Evolutionary conservation across 2,888 invertebrate species (phyloP), one percentile per base, ranked within the genome.

Genomic region (Orgyia antiqua): DNA sequence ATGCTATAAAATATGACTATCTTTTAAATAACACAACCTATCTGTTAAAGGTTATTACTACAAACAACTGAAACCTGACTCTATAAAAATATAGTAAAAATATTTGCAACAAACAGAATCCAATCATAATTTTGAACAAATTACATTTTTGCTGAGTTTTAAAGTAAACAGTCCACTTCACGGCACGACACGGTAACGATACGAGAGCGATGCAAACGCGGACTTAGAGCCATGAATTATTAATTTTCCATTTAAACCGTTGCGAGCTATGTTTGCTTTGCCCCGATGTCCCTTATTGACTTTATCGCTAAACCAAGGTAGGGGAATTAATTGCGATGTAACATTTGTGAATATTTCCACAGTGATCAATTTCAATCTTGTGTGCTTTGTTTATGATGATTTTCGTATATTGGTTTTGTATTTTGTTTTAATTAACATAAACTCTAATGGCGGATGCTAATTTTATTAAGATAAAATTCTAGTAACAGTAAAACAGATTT

Each of bases 211-310:
- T n/a, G n/a, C n/a, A n/a, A n/a, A n/a, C n/a, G n/a, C n/a, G 24
- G 47, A 39, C 49, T 48, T 50, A 49, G 49, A 42, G 38, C 39
- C 55, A 65, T 66, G 65, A 64, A 66, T 66, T 66, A 65, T 66
- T 64, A 66, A 66, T 63, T 60, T 55, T 42, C 58, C 58, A 65
- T 63, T 63, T 63, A 56, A 53, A 53, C 52, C 42, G 45, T 45
- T 39, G 42, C 47, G 33, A 51, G 48, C 53, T 41, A 41, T 64
- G 59, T 65, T 62, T 58, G 56, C 58, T 49, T 43, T 61, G 46
- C 43, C 55, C 45, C 46, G 45, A 47, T 45, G 47, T 53, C 52
- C 51, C 55, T 53, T 63, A 60, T 68, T 67, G 66, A 68, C 67
- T 58, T 57, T 58, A 62, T 52, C 53, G 51, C 45, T 39, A 45